Evolutionary conservation across 2,113 vertebrate genomes (phyloP).

Genomic region (Crotalus tigris): DNA sequence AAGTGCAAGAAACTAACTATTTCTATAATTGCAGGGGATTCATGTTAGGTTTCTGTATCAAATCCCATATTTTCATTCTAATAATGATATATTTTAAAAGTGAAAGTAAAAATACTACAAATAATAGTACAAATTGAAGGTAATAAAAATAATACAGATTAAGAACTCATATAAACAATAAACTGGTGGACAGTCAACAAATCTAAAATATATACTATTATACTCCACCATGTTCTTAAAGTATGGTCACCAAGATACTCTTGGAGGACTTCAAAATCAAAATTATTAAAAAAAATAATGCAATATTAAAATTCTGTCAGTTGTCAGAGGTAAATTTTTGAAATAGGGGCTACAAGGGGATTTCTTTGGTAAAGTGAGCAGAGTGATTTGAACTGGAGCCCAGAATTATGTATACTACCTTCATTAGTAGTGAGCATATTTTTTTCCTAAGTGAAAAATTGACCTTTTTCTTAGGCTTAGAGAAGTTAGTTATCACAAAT

Average conservation of each 20-base stretch:
- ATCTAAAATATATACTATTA: neutral
- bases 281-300: neutral
- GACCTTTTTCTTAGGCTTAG: neutral
- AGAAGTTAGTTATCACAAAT: neutral
- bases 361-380: neutral
- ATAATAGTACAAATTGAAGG: neutral
- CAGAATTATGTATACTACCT: neutral
- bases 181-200: neutral
- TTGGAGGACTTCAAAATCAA: neutral
- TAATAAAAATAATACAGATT: neutral
- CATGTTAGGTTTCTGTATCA: rapidly evolving
- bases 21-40: neutral
- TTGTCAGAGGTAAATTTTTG: neutral
- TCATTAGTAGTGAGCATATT: neutral
- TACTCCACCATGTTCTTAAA: neutral
- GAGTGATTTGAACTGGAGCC: neutral
- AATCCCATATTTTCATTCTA: neutral
- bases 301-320: neutral
- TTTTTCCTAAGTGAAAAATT: neutral
- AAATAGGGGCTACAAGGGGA: neutral
- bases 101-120: neutral
- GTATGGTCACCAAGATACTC: neutral
- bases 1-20: neutral
- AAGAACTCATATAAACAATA: neutral
- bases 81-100: neutral